Evolutionary conservation across 2,888 invertebrate genomes (phyloP), one percentile per base, ranked within the genome.

Genomic region (Chrysopilus asiliformis): DNA sequence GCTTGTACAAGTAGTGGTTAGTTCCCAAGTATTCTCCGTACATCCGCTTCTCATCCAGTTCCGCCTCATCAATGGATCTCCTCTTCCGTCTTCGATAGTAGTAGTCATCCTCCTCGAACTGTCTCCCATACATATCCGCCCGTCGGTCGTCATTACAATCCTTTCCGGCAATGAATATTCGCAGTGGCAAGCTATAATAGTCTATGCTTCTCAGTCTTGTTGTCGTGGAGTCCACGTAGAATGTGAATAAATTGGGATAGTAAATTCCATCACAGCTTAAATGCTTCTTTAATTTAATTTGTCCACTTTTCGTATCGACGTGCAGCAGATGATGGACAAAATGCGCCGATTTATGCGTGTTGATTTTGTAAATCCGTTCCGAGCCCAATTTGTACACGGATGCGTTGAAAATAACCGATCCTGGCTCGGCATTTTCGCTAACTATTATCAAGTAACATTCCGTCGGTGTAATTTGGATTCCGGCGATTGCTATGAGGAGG

Each of bases 161-260:
- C 44, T 71, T 70, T 1, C 84, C 84, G 9, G 77, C 72, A 22
- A 86, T 76, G 46, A 84, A 68, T 36, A 85, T 71, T 44, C 85
- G 67, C 41, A 86, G 66, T 2, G 85, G 84, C 38, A 85, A 58
- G 52, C 85, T 83, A 53, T 83, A 84, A 56, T 84, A 86, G 55
- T 85, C 83, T 43, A 86, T 80, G 47, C 81, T 81, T 32, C 79
- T 70, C 43, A 82, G 67, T 36, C 81, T 67, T 49, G 79, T 82
- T 43, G 85, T 82, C 34, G 80, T 81, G 22, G 87, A 87, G 57
- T 89, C 87, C 42, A 89, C 78, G 60, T 85, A 83, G 54, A 86
- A 74, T 4, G 85, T 86, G 58, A 89, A 86, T 38, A 87, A 69
- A 51, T 80, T 80, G 0, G 87, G 86, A 55, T 87, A 86, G 46